These are phyloP conservation scores for Synanthedon myopaeformis DNA, from an alignment of 2,888 invertebrate genomes.

Conservation along the genomic window DNA sequence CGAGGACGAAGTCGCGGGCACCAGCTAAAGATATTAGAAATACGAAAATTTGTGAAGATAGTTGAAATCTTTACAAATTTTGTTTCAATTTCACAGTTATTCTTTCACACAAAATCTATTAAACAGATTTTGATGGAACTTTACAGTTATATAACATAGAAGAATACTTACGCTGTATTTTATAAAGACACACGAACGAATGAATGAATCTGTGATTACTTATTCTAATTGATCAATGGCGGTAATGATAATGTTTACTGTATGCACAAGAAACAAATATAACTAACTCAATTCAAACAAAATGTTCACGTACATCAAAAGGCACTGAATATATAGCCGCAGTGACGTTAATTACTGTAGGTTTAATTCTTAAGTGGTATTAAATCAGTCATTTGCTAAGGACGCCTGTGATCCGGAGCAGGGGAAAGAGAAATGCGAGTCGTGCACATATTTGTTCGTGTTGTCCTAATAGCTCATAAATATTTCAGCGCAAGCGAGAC, in stretches of 20 bases:
- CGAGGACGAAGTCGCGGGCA: no score
- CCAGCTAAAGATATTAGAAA: no score
- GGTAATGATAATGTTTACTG: neutral
- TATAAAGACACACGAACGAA: no score
- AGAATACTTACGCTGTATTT: no score
- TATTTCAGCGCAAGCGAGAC: conserved; percentile 56
- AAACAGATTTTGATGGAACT: no score
- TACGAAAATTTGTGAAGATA: no score
- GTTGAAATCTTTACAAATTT: no score
- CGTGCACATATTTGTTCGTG: conserved; percentile 39
- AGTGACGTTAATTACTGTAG: conserved; percentile 34
- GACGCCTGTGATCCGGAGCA: conserved; percentile 30
- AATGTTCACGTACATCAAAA: conserved; percentile 27
- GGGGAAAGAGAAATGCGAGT: conserved; percentile 21
- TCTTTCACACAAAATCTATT: no score
- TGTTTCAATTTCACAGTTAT: no score
- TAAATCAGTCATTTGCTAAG: conserved; percentile 56
- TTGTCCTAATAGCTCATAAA: conserved; percentile 66
- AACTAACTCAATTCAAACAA: conserved; percentile 6
- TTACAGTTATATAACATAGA: no score
- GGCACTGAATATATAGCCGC: conserved; percentile 11
- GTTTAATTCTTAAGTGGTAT: conserved; percentile 35
- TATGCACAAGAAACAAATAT: conserved; percentile 1
- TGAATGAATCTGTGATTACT: neutral
- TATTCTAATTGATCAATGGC: neutral